Base-by-base conservation (phyloP, 2,113 vertebrate genomes). In the Elephas maximus region DNA sequence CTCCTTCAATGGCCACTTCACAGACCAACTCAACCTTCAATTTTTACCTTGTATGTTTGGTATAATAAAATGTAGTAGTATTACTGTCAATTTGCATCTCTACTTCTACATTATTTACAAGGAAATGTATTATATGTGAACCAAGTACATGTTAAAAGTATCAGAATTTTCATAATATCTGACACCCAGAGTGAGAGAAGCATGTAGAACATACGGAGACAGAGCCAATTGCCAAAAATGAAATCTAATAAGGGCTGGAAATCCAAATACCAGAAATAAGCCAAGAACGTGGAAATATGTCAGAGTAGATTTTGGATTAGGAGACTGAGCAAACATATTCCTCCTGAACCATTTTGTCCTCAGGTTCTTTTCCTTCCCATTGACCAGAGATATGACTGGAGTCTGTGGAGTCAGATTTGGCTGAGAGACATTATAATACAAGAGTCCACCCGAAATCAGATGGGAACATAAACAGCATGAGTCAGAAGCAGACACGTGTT, bases 121-220 rank as follows among this genome's bases (percentile, higher is more conserved):
- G 23, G 76, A 67, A 67, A 28, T 44, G 2, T 65, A 78, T 63
- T 63, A 65, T 53, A 80, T 67, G 53, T 91, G 45, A 94, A 67
- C 6, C 26, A 88, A 80, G 8, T 18, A 15, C 53, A 80, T 87
- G 82, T 83, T 97, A 82, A 90, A 85, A 90, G 30, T 51, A 83
- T 67, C 83, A 87, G 28, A 6, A 76, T 82, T 95, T 95, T 97
- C 67, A 48, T 90, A 93, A 87, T 81, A 45, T 86, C 24, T 74
- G 45, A 83, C 28, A 67, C 69, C 23, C 9, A 33, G 12, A 69
- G 6, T 77, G 21, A 95, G 41, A 77, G 69, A 86, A 94, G 41
- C 91, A 83, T 90, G 28, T 41, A 60, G 30, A 67, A 73, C 15
- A 51, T 8, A 5, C 1, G 76, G 57, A 63, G 8, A 23, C 57